Evolutionary conservation across 2,888 invertebrate species (phyloP).

Genomic region (Apantesis nais): DNA sequence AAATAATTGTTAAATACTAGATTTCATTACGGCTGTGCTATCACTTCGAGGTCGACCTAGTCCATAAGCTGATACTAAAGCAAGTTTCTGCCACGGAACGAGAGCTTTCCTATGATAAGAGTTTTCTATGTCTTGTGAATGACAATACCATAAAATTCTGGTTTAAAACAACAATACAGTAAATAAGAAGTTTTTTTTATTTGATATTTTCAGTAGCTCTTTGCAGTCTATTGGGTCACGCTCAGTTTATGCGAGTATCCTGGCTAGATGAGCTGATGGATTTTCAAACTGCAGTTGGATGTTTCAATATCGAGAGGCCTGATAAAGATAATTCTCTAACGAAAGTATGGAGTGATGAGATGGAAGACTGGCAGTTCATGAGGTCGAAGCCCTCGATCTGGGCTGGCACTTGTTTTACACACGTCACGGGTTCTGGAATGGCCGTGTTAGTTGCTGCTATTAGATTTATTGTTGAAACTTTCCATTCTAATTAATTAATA

Average conservation of each 20-base stretch:
- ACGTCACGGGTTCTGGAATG: constrained; percentile 12
- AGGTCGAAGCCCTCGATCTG: constrained; percentile 3
- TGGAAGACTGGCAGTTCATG: constrained; percentile 6
- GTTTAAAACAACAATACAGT: too few relatives aligned
- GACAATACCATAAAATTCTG: too few relatives aligned
- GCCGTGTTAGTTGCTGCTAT: constrained; percentile 6
- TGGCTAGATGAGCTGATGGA: constrained; percentile 19
- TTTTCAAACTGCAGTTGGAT: constrained; percentile 15
- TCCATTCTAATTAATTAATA: background rate
- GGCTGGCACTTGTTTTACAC: constrained; percentile 3
- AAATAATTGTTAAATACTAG: too few relatives aligned
- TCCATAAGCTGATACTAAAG: too few relatives aligned
- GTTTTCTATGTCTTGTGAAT: too few relatives aligned
- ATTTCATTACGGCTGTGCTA: too few relatives aligned
- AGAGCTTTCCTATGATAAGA: too few relatives aligned
- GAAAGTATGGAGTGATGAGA: background rate
- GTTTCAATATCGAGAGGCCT: constrained; percentile 6
- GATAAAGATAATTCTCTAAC: background rate
- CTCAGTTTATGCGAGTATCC: constrained; percentile 15
- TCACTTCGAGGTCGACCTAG: too few relatives aligned
- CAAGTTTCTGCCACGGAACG: too few relatives aligned
- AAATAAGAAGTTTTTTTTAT: background rate
- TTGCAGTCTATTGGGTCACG: constrained; percentile 18
- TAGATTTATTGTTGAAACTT: constrained; percentile 10
- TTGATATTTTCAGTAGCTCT: constrained; percentile 15